Base-by-base conservation (phyloP, 2,113 vertebrate species). In the Acinonyx jubatus region DNA sequence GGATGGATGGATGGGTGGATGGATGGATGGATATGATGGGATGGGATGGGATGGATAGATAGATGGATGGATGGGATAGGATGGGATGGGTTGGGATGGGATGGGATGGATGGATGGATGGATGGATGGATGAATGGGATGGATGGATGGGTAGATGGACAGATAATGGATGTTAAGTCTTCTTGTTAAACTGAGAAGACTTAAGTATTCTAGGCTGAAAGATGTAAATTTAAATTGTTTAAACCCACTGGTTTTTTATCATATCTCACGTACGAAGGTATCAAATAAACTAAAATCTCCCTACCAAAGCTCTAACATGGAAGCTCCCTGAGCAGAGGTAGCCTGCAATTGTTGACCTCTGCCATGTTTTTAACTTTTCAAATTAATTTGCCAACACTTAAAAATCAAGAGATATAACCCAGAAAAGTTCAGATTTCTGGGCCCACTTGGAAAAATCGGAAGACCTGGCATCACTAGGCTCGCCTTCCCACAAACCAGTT, bases 391-490 rank as follows among this genome's bases (percentile, higher is more conserved):
- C 4, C 4, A 61, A 79, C 29, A 91, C 31, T 63, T 82, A 57
- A 82, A 90, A 66, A 50, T 63, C 27, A 90, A 93, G 36, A 97
- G 4, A 71, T 61, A 69, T 31, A 73, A 74, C 21, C 45, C 23
- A 71, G 69, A 52, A 63, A 92, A 19, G 16, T 83, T 12, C 89
- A 76, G 1, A n/a, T 97, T 91, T 48, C 50, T 66, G 27, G 29
- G 29, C 0, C 27, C 5, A n/a, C n/a, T 45, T 29, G 4, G 52
- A 50, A 90, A 90, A 93, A 65, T 65, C 15, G 57, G 31, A 33
- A 19, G 1, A 65, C 5, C 23, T 41, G n/a, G 33, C 0, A 94
- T 4, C 2, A 36, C 8, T 3, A 4, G 33, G 4, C 0, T 5
- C 21, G 29, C 25, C 19, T n/a, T 74, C 7, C 29, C 7, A 48